Evolutionary conservation across 2,888 invertebrate species (phyloP), one percentile per base, ranked within the genome.

Genomic region (Drosophila anomelani): DNA sequence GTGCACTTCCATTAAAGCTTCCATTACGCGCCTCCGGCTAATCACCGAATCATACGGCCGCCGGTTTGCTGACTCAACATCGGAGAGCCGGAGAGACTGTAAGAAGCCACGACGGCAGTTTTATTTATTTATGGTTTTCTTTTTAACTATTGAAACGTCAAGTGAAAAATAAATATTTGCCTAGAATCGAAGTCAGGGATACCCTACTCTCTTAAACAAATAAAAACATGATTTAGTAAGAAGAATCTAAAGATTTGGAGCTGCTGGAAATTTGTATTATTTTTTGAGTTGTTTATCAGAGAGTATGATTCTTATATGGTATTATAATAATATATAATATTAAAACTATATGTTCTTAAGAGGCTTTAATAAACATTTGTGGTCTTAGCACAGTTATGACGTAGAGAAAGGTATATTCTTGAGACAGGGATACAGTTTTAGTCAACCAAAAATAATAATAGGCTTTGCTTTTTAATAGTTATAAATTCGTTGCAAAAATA

Each of bases 21-120:
- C 75, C 79, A 83, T 79, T 84, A 71, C 75, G 79, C 79, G 82
- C 85, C 85, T 68, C 32, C 55, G 75, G 85, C 82, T 74, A 82
- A 85, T 70, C 54, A 26, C 39, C 63, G 15, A 64, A 64, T 64
- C 59, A 64, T 63, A 63, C 49, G 63, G 58, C 57, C 62, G 26
- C 12, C 34, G 23, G 34, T 49, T 9, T 20, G 34, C 49, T 64
- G 61, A 56, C 60, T 64, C 60, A 49, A 60, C 46, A 15, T 32
- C 4, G 38, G 29, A 44, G 49, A 61, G 64, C 26, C 39, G 39
- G 61, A 41, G 64, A 43, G 64, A 43, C 26, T 61, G 61, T 64
- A 36, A 49, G 61, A 61, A 61, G 64, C 64, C 64, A 61, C 63
- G 63, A 64, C 20, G 47, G 47, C 49, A 60, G 49, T 26, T 51